Conservation (phyloP, 2,797 vertebrate species). For the Acanthurus leucopareius region DNA sequence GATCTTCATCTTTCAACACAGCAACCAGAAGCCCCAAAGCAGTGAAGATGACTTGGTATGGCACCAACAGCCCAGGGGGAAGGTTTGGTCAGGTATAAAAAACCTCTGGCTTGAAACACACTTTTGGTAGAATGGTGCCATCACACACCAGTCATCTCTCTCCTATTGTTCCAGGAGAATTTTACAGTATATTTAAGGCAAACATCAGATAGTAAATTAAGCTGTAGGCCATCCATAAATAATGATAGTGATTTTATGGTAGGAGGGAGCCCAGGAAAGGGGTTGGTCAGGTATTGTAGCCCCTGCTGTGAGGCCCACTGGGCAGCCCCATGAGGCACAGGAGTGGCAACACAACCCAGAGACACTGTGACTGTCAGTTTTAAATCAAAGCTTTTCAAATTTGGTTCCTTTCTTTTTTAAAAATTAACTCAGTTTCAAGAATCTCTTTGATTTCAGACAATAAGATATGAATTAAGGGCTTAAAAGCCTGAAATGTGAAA, state of each 20-base stretch:
- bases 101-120: conserved; percentile 22
- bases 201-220: conserved; percentile 51
- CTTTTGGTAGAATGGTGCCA: conserved; percentile 34
- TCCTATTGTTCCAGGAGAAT: conserved; percentile 39
- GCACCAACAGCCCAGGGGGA: conserved; percentile 19
- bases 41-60: background rate
- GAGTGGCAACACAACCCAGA: conserved; percentile 26
- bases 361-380: conserved; percentile 18
- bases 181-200: conserved; percentile 60
- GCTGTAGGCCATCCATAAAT: conserved; percentile 72
- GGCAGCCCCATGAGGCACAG: conserved; percentile 39
- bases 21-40: background rate
- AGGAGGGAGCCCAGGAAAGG: conserved; percentile 57
- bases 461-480: background rate
- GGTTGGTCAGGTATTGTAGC: conserved; percentile 67
- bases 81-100: conserved; percentile 35
- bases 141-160: conserved; percentile 34
- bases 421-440: background rate
- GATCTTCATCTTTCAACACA: background rate
- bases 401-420: background rate
- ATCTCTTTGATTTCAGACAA: background rate
- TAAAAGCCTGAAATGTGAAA: too few species aligned
- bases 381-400: conserved; percentile 28
- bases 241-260: conserved; percentile 69
- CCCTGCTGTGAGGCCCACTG: conserved; percentile 68